Base-by-base conservation (phyloP, 2,113 vertebrate genomes). In the Perca schrenkii region DNA sequence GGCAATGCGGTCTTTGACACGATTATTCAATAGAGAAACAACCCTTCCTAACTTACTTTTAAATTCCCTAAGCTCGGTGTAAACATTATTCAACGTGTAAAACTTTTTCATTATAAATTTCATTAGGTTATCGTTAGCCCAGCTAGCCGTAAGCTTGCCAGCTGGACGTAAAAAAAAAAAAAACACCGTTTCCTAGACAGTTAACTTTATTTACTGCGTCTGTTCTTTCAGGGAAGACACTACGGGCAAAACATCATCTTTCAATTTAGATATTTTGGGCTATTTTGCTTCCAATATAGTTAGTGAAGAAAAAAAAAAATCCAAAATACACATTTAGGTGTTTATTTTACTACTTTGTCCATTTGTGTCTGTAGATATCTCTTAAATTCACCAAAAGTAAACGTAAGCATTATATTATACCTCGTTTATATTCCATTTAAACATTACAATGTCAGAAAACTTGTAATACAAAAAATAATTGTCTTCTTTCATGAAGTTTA, bases 41-140 rank as follows among this genome's bases (percentile, higher is more conserved):
- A 40, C 2, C 19, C 40, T n/a, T 3, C 7, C 1, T 43, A 16
- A 53, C n/a, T 74, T 14, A 3, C 4, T 0, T 31, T 63, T 19
- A 6, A 21, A 22, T 46, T 61, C 40, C 40, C 4, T 12, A 6
- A 1, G 8, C n/a, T 8, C 4, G 2, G 14, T 22, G 3, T 36
- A 28, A n/a, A 62, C 54, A 54, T 63, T 57, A 2, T 40, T 79
- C 11, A 25, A 62, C 82, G 60, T 50, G 6, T 68, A 60, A 82
- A 92, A 93, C 89, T 91, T 93, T 93, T 91, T 88, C 64, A 80
- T 88, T 78, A 65, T 79, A 83, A 61, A 88, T 84, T 49, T 89
- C 28, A 46, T 61, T 52, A 25, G 67, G 75, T 65, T 47, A 65
- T 47, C 43, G 5, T 65, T 67, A 50, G 46, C 64, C 1, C 46